Evolutionary conservation across 2,888 invertebrate genomes (phyloP).

Genomic region (Latrodectus hesperus): DNA sequence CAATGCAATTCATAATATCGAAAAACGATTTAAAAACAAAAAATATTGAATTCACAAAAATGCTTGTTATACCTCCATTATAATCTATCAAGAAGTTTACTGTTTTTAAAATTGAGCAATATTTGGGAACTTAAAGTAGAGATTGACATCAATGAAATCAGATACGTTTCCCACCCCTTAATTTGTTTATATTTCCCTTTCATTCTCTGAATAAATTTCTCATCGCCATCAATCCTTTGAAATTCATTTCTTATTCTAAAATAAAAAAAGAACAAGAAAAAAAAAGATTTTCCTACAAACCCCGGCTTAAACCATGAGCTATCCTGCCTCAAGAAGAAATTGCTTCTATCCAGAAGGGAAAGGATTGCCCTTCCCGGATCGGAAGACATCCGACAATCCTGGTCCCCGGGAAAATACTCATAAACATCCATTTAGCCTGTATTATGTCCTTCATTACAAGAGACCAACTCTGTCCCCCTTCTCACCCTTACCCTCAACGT

Average conservation of each 20-base stretch:
- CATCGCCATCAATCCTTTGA: slow-evolving; percentile 9
- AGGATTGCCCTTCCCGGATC: slow-evolving; percentile 14
- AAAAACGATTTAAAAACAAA: too few species aligned
- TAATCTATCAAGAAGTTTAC: too few species aligned
- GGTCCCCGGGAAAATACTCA: slow-evolving; percentile 44
- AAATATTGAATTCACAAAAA: too few species aligned
- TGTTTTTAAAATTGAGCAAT: too few species aligned
- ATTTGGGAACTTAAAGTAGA: too few species aligned
- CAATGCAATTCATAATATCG: too few species aligned
- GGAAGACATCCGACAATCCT: neutral
- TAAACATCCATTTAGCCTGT: slow-evolving; percentile 66
- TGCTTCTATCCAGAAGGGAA: slow-evolving; percentile 1
- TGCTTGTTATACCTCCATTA: too few species aligned
- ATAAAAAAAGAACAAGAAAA: neutral
- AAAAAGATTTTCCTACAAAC: neutral
- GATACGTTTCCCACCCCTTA: too few species aligned
- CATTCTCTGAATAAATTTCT: too few species aligned
- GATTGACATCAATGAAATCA: too few species aligned
- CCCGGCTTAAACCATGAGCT: neutral
- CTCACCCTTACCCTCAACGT: neutral
- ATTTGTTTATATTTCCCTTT: too few species aligned
- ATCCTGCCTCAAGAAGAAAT: neutral
- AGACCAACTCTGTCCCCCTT: neutral
- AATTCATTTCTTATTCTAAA: slow-evolving; percentile 12
- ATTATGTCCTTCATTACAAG: slow-evolving; percentile 64